Evolutionary conservation across 23 tunicate genomes (phyloP).

Genomic region (Botrylloides violaceus): DNA sequence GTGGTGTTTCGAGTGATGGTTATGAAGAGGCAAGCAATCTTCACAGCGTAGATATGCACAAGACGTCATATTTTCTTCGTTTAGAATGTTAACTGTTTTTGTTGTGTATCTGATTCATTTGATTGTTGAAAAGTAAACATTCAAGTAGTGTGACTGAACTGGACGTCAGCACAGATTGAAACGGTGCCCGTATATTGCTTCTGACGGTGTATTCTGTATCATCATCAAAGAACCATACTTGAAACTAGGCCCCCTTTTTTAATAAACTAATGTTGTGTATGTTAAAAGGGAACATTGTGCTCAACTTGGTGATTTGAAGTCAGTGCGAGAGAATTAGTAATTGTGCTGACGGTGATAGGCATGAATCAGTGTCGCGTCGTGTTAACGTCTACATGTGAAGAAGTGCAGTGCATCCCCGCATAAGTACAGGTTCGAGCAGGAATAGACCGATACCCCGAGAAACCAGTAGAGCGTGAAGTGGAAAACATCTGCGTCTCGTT

Average conservation of each 20-base stretch:
- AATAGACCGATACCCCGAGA: too few species aligned
- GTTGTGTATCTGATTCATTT: background rate
- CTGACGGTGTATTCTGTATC: background rate
- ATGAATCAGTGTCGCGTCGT: too few species aligned
- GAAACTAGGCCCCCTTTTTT: slow-evolving; percentile 23
- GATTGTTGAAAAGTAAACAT: background rate
- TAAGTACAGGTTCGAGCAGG: too few species aligned
- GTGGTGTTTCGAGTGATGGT: too few species aligned
- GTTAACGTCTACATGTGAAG: too few species aligned
- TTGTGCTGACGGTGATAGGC: too few species aligned
- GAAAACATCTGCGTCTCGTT: too few species aligned
- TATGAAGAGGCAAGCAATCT: background rate
- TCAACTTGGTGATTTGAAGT: too few species aligned
- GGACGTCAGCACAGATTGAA: background rate
- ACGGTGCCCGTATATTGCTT: background rate
- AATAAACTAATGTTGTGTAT: slow-evolving; percentile 25
- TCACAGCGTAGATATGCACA: slow-evolving; percentile 1
- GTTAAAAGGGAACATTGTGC: too few species aligned
- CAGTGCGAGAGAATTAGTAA: too few species aligned
- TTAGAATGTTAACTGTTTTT: background rate
- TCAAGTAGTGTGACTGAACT: background rate
- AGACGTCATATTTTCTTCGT: background rate
- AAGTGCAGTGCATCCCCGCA: too few species aligned
- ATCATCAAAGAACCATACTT: slow-evolving; percentile 1
- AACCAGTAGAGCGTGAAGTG: too few species aligned